Percentiles rank a stretch among this genome's conserved stretches.
Conservation (phyloP, 2,888 invertebrate species). For the Nasonovia ribisnigri region DNA sequence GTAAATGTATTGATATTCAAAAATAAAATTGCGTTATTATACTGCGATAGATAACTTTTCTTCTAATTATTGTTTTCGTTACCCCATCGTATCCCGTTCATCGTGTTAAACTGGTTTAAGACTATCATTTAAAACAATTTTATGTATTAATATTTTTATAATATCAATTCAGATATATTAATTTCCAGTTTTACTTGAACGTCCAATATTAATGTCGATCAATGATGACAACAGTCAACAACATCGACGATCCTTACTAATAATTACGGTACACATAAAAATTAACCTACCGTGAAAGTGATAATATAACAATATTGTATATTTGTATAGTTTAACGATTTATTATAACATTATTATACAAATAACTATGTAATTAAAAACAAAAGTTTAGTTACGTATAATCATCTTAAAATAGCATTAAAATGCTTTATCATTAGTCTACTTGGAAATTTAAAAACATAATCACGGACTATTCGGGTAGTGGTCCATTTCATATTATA, state of each 20-base stretch:
- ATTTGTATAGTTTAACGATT: neutral
- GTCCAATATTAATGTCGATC: neutral
- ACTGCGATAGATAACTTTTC: neutral
- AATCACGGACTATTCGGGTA: neutral
- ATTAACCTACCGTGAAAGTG: neutral
- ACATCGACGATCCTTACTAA: neutral
- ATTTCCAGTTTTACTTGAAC: neutral
- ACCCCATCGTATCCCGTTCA: neutral
- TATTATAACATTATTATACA: conserved; percentile 1
- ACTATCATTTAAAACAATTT: neutral
- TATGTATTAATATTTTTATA: neutral
- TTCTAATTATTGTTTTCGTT: neutral
- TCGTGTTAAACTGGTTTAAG: conserved; percentile 12
- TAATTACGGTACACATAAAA: neutral
- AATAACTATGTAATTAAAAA: neutral
- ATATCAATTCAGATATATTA: neutral
- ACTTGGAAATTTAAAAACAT: neutral
- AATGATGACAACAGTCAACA: neutral
- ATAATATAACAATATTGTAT: neutral
- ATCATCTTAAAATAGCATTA: neutral
- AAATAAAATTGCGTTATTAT: neutral
- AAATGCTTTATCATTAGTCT: neutral
- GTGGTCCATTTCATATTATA: conserved; percentile 14
- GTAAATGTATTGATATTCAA: neutral
- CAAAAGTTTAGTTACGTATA: neutral